Base-by-base conservation (phyloP, 2,888 invertebrate genomes). In the Apotomis capreana region DNA sequence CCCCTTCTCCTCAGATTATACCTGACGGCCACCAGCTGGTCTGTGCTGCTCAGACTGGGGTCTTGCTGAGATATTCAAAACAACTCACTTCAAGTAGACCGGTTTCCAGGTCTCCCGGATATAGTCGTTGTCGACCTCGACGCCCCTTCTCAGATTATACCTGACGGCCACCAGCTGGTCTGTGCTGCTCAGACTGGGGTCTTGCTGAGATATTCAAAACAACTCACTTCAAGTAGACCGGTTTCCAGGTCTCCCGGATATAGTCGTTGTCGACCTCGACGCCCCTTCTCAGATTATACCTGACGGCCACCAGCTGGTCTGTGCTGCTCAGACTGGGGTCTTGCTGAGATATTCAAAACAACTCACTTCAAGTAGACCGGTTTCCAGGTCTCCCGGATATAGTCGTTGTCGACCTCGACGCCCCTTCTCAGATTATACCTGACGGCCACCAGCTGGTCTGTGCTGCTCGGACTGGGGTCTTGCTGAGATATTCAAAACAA, bases 41-140 rank as follows among this genome's bases (percentile, higher is more conserved):
- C 96, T 0, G 95, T 95, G 62, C 95, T 92, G 69, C 94, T 95
- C 79, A 15, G 15, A 52, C 52, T 9, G n/a, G 1, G 10, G 44
- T 1, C 5, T 40, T 5, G 40, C 40, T 4, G 6, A 6, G 40
- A 6, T 4, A 5, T 40, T 46, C 9, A 46, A 46, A 46, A 9
- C 36, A 26, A 80, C 83, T 87, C 74, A 95, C 94, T 94, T 94
- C 81, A 98, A 94, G 85, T 98, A 99, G 0, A 99, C 95, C 0
- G 97, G 97, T 83, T 96, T 95, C 99, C 99, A 99, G 0, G 98
- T 96, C 81, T 97, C 96, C 5, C 97, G 89, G 63, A 98, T 96
- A 76, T 96, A 96, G 79, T 97, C 98, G 76, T 96, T 96, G 86
- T 98, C 97, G 0, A 98, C 96, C 8, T 98, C 97, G 4, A 97